Evolutionary conservation across 2,113 vertebrate genomes (phyloP), one percentile per base, ranked within the genome.

Genomic region (Oxyura jamaicensis): DNA sequence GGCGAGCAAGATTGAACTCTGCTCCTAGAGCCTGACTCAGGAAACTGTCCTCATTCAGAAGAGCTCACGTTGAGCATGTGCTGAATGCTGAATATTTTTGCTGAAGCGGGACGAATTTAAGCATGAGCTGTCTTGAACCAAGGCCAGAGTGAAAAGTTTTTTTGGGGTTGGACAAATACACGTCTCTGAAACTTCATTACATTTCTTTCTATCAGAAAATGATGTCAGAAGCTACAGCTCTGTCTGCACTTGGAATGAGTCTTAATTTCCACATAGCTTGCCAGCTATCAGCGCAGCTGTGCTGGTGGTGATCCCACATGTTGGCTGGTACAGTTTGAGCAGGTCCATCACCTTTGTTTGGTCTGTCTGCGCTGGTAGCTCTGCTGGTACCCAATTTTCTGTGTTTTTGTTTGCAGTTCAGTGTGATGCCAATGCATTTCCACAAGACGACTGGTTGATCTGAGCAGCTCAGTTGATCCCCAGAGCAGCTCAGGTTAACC

Each of bases 21-120:
- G 65, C 56, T 93, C 22, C 39, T 35, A 22, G 14, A 15, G 66
- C 25, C 41, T 88, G 69, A 93, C 50, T 95, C 17, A 17, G 73
- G 58, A 91, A 90, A 76, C 52, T 17, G 4, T 53, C 86, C n/a
- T 79, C 69, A 20, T 55, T 95, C 86, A 93, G 80, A 88, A 89
- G 81, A 79, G 41, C 62, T 84, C 41, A 5, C 68, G 75, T 73
- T 23, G 20, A 79, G 41, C 92, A 63, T 88, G 85, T 90, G 75
- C 85, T 94, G 90, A 97, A 97, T 94, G 74, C 87, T 83, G 90
- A 96, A 71, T 87, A 84, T 91, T 90, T 90, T 91, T 92, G 74
- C 84, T 86, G 88, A 95, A 89, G 92, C 16, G 4, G 31, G 60
- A 90, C 5, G 2, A 92, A 97, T 91, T 91, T 95, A 84, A 79